A percentile compares a stretch with the other conserved stretches of the same genome.
These are phyloP conservation scores for Triplophysa rosa DNA, from an alignment of 2,113 vertebrate genomes.

Conservation along the genomic window DNA sequence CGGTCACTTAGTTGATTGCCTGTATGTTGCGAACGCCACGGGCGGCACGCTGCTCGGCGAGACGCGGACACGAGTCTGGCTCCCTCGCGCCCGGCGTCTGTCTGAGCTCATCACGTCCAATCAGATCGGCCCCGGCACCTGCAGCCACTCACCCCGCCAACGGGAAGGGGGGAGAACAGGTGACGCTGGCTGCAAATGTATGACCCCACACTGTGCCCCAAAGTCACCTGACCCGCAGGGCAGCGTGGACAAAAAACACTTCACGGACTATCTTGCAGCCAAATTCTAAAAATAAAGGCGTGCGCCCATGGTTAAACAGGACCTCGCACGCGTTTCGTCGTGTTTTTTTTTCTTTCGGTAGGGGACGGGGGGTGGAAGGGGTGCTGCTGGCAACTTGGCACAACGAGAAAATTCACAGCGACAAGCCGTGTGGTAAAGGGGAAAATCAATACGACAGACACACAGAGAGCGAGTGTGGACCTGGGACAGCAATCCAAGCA, in stretches of 20 bases:
- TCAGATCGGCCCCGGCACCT: conserved; percentile 83
- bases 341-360: neutral
- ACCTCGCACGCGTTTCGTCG: neutral
- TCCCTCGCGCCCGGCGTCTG: conserved; percentile 66
- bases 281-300: conserved; percentile 60
- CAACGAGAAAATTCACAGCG: conserved; percentile 94
- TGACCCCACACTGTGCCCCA: conserved; percentile 57
- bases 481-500: conserved; percentile 97
- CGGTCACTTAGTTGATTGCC: conserved; percentile 84
- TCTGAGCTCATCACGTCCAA: conserved; percentile 83
- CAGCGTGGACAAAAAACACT: conserved; percentile 30
- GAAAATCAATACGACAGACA: conserved; percentile 99
- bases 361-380: conserved; percentile 64
- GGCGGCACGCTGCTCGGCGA: conserved; percentile 71
- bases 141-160: conserved; percentile 75
- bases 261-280: conserved; percentile 53
- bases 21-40: conserved; percentile 75
- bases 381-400: conserved; percentile 81
- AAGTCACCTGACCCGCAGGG: conserved; percentile 53
- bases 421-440: conserved; percentile 92
- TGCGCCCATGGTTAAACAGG: neutral
- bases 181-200: conserved; percentile 74
- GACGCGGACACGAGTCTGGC: conserved; percentile 68
- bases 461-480: conserved; percentile 89
- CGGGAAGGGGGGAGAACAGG: conserved; percentile 74